A percentile compares a stretch with the other conserved stretches of the same genome.
phyloP scores from a whole-genome alignment of 2,888 invertebrate genomes.

The Melipona beecheii region DNA sequence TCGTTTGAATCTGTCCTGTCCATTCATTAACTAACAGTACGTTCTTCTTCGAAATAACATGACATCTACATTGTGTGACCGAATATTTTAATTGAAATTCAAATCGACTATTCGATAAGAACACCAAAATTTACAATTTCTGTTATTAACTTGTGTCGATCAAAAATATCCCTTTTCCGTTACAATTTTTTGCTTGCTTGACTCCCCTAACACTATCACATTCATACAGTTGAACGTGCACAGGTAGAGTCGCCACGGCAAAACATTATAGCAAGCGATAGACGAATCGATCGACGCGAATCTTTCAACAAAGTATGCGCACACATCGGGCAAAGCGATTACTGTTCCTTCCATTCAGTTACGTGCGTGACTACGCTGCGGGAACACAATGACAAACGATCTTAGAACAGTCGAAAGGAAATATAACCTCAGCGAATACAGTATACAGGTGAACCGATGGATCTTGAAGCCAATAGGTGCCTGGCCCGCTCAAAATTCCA shows the following conservation, averaged over 20 bases:
- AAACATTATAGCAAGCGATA: neutral
- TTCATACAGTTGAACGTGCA: neutral
- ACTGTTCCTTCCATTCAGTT: neutral
- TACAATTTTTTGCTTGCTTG: no score
- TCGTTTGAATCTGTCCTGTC: no score
- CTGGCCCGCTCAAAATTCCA: conserved; percentile 53
- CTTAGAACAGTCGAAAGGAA: neutral
- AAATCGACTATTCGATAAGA: no score
- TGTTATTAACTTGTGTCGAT: no score
- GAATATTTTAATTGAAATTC: no score
- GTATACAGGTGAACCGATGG: conserved; percentile 62
- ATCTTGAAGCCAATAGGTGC: conserved; percentile 61
- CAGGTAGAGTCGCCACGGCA: neutral
- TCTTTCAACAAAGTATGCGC: neutral
- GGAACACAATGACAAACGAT: neutral
- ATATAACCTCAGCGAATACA: conserved; percentile 48
- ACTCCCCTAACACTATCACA: neutral
- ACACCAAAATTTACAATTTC: no score
- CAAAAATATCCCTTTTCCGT: no score
- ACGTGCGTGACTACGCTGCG: neutral
- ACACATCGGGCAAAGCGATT: neutral
- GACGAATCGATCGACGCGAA: neutral
- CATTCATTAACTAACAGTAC: no score
- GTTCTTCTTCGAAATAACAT: no score
- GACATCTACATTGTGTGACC: no score